Percentiles rank a stretch among this genome's conserved stretches.
Conservation (phyloP, 2,888 invertebrate species). For the Zygothrica quintamaculata region DNA sequence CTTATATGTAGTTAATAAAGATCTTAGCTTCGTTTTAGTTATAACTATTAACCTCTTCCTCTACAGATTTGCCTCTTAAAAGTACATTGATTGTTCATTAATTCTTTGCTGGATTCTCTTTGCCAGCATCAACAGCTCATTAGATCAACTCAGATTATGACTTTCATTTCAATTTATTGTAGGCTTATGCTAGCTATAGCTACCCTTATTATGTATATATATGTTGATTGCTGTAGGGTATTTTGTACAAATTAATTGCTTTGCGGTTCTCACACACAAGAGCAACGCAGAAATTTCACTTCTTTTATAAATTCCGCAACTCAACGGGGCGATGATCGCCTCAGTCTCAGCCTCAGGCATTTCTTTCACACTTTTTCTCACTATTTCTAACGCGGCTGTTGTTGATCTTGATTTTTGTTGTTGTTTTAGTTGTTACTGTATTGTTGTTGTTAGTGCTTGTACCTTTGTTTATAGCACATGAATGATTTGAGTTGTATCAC, state of each 20-base stretch:
- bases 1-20: no score
- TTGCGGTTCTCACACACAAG: conserved; percentile 72
- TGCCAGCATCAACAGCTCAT: no score
- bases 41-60: no score
- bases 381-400: conserved; percentile 53
- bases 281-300: conserved; percentile 77
- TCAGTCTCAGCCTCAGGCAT: conserved; percentile 64
- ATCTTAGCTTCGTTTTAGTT: no score
- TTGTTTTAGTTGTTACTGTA: conserved; percentile 28
- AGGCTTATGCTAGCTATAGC: not conserved
- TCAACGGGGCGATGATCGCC: conserved; percentile 41
- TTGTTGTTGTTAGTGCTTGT: conserved; percentile 36
- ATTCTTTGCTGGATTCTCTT: no score
- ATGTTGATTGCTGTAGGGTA: conserved; percentile 51
- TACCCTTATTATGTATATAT: conserved; percentile 15
- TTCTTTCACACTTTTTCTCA: conserved; percentile 73
- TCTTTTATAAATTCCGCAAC: conserved; percentile 77
- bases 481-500: conserved; percentile 44
- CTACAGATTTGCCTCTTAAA: no score
- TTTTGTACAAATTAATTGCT: conserved; percentile 74
- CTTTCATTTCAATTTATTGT: no score
- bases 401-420: conserved; percentile 50
- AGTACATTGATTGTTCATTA: no score
- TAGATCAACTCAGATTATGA: no score
- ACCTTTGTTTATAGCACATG: conserved; percentile 66